phyloP scores from a whole-genome alignment of 2,797 vertebrate species.

The Tokudaia muenninki region DNA sequence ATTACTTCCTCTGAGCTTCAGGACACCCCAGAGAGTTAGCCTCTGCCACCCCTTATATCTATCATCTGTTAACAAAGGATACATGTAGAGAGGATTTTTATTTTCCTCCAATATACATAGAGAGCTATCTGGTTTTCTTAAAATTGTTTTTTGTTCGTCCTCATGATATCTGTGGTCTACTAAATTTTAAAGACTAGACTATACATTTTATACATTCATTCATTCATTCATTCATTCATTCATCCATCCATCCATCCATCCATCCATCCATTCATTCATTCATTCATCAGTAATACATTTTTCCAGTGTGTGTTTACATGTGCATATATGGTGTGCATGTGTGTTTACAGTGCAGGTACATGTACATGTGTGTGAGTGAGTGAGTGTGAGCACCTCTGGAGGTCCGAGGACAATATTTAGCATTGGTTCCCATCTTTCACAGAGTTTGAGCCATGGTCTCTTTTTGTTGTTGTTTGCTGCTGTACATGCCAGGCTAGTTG shows the following conservation, averaged over 20 bases:
- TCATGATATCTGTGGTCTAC: neutral
- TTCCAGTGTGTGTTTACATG: too few relatives aligned
- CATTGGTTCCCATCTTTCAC: neutral
- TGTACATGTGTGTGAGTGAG: too few relatives aligned
- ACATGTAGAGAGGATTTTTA: neutral
- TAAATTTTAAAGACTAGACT: slow-evolving; percentile 50
- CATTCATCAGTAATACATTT: neutral
- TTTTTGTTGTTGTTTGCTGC: neutral
- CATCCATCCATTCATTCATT: neutral
- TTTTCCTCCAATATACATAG: neutral
- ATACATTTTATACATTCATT: neutral
- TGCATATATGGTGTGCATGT: neutral
- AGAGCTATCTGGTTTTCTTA: neutral
- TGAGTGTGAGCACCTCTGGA: too few relatives aligned
- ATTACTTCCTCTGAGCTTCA: neutral
- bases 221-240: neutral
- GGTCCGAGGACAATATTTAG: neutral
- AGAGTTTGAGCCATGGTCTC: neutral
- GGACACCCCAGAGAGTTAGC: neutral
- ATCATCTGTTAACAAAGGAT: neutral
- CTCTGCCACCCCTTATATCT: neutral
- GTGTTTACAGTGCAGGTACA: neutral
- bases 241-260: too few relatives aligned
- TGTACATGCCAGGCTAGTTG: neutral
- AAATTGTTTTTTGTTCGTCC: slow-evolving; percentile 19